These are phyloP conservation scores for Aphelinus certus DNA, from an alignment of 1,140 invertebrate genomes.

Conservation along the genomic window DNA sequence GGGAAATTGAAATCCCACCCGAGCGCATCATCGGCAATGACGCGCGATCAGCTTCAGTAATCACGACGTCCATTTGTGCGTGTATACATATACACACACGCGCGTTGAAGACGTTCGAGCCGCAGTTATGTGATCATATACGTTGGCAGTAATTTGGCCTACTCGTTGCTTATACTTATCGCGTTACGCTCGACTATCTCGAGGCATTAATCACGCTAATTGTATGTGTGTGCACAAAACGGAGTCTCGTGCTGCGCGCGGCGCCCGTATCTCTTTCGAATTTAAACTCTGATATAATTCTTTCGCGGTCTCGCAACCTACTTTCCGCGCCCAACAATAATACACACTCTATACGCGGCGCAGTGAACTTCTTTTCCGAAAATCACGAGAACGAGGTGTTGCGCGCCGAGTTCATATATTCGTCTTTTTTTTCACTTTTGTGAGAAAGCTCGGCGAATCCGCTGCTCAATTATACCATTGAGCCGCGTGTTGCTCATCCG, in stretches of 20 bases:
- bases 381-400: no score
- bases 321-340: not conserved
- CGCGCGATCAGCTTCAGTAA: not conserved
- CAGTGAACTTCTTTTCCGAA: no score
- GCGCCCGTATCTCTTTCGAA: slow-evolving; percentile 12
- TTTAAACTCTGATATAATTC: slow-evolving; percentile 9
- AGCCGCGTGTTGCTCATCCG: no score
- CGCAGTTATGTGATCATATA: no score
- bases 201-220: slow-evolving; percentile 18
- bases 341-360: no score
- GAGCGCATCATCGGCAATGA: no score
- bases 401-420: no score
- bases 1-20: no score
- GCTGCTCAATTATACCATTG: no score
- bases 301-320: not conserved
- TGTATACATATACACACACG: not conserved
- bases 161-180: not conserved
- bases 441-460: no score
- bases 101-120: not conserved
- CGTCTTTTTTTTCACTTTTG: no score
- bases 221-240: no score
- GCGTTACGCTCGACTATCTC: not conserved
- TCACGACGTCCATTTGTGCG: not conserved
- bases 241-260: not conserved
- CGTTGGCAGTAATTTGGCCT: slow-evolving; percentile 8